Conservation (phyloP, 37 sponge, comb jelly and placozoan species). For the Oopsacas minuta region DNA sequence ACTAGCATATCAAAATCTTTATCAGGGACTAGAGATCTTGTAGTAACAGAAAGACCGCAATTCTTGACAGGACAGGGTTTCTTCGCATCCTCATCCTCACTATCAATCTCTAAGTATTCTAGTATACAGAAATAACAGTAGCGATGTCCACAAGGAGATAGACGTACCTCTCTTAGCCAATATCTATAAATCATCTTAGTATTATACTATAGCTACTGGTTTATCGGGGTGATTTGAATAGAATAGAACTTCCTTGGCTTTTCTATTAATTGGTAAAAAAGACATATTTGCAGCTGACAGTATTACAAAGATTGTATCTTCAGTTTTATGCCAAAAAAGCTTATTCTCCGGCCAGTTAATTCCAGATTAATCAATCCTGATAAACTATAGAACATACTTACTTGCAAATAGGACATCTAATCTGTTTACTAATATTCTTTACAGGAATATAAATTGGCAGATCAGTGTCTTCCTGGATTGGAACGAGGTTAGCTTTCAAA, state of each 20-base stretch:
- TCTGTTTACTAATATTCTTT: neutral
- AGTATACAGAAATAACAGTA: slow-evolving; percentile 12
- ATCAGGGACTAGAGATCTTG: neutral
- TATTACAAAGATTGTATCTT: too few relatives aligned
- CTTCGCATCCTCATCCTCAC: slow-evolving; percentile 5
- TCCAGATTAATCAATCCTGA: too few relatives aligned
- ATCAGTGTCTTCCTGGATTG: neutral
- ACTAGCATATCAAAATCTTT: neutral
- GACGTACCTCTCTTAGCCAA: neutral
- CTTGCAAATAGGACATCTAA: slow-evolving; percentile 13
- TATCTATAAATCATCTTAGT: too few relatives aligned
- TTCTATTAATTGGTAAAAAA: too few relatives aligned
- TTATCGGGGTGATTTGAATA: too few relatives aligned
- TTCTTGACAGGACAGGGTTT: neutral
- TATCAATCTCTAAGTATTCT: neutral
- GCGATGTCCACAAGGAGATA: slow-evolving; percentile 11
- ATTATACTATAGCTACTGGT: too few relatives aligned
- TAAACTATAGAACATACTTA: neutral
- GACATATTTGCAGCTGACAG: too few relatives aligned
- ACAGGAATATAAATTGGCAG: neutral
- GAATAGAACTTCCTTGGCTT: too few relatives aligned
- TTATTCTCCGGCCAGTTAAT: too few relatives aligned
- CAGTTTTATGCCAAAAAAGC: too few relatives aligned
- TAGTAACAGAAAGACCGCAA: neutral
- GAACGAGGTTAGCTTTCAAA: neutral